phyloP scores from a whole-genome alignment of 2,113 vertebrate species.

The western clawed frog (Xenopus tropicalis) region UCB_Xtro_10.0 CM004446.2:66545001-66545500 shows the following conservation, averaged over 20 bases:
- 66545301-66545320: not conserved
- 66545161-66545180: not conserved
- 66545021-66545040: too few relatives aligned
- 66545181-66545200: slow-evolving; percentile 32
- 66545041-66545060: too few relatives aligned
- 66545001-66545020: too few relatives aligned
- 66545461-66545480: too few relatives aligned
- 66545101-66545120: not conserved
- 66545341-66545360: not conserved
- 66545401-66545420: too few relatives aligned
- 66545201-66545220: slow-evolving; percentile 38
- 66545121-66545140: not conserved
- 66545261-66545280: not conserved
- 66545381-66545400: too few relatives aligned
- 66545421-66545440: too few relatives aligned
- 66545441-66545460: too few relatives aligned
- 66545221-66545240: slow-evolving; percentile 22
- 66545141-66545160: not conserved
- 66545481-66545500: too few relatives aligned
- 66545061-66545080: too few relatives aligned
- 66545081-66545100: too few relatives aligned
- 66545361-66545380: too few relatives aligned
- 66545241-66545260: slow-evolving; percentile 32
- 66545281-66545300: not conserved
- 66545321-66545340: not conserved